These are phyloP conservation scores for Macroglossus sobrinus DNA, from an alignment of 2,113 vertebrate genomes.

Conservation along the genomic window DNA sequence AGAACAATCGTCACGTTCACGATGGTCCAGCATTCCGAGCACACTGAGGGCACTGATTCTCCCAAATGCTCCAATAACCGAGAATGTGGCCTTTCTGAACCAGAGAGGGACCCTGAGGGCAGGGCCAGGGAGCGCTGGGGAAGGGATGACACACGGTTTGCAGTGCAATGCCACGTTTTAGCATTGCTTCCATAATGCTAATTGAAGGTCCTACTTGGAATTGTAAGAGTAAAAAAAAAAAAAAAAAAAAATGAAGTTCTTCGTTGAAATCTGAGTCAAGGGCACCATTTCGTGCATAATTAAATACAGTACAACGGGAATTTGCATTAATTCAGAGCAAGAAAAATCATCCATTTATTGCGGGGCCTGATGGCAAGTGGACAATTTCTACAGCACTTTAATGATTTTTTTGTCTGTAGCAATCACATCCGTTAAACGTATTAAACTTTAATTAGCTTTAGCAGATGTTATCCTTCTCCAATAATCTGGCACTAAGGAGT, in stretches of 20 bases:
- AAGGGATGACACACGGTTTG: conserved; percentile 59
- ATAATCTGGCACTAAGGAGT: conserved; percentile 79
- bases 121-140: conserved; percentile 62
- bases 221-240: conserved; percentile 80
- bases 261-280: conserved; percentile 76
- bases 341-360: conserved; percentile 81
- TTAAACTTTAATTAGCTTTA: conserved; percentile 95
- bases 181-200: conserved; percentile 79
- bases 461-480: conserved; percentile 83
- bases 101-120: neutral
- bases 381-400: conserved; percentile 84
- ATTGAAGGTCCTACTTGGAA: conserved; percentile 78
- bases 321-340: conserved; percentile 75
- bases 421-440: conserved; percentile 91
- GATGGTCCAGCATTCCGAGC: conserved; percentile 12
- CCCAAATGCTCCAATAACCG: neutral
- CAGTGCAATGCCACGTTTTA: conserved; percentile 74
- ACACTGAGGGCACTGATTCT: conserved; percentile 5
- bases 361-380: conserved; percentile 81
- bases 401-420: conserved; percentile 86
- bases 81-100: conserved; percentile 45
- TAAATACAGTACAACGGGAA: conserved; percentile 75
- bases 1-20: neutral
- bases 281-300: conserved; percentile 78
- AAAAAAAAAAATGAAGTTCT: conserved; percentile 80